phyloP scores from a whole-genome alignment of 2,888 invertebrate genomes.

The Pelosia muscerda region DNA sequence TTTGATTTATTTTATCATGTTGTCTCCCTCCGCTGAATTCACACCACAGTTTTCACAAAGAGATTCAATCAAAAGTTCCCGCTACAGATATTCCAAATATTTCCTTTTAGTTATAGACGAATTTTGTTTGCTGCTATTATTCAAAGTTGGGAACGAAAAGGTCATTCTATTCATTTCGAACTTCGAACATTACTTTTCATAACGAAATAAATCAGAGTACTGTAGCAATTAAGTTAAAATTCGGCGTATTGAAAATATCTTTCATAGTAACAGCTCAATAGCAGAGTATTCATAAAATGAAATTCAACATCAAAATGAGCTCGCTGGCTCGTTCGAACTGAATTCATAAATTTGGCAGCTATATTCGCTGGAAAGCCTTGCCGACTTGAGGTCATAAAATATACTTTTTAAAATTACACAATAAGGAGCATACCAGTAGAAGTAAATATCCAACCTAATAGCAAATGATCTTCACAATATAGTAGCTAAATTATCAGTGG shows the following conservation, averaged over 20 bases:
- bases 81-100: neutral
- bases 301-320: conserved; percentile 34
- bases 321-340: conserved; percentile 27
- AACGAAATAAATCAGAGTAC: conserved; percentile 17
- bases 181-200: conserved; percentile 14
- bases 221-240: conserved; percentile 15
- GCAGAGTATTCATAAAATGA: conserved; percentile 21
- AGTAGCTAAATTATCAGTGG: no score
- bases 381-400: neutral
- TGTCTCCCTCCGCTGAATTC: conserved; percentile 7
- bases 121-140: neutral
- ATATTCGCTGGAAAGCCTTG: neutral
- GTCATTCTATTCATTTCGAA: conserved; percentile 8
- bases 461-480: neutral
- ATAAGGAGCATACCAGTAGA: no score
- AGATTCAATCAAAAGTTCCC: conserved; percentile 7
- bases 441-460: neutral
- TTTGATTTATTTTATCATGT: conserved; percentile 46
- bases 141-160: conserved; percentile 3
- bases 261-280: conserved; percentile 16
- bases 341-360: conserved; percentile 34
- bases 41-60: conserved; percentile 1
- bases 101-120: neutral
- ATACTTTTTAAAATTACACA: no score
- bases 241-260: conserved; percentile 19